Evolutionary conservation across 2,113 vertebrate genomes (phyloP).

Genomic region (Melanostigma gelatinosum): DNA sequence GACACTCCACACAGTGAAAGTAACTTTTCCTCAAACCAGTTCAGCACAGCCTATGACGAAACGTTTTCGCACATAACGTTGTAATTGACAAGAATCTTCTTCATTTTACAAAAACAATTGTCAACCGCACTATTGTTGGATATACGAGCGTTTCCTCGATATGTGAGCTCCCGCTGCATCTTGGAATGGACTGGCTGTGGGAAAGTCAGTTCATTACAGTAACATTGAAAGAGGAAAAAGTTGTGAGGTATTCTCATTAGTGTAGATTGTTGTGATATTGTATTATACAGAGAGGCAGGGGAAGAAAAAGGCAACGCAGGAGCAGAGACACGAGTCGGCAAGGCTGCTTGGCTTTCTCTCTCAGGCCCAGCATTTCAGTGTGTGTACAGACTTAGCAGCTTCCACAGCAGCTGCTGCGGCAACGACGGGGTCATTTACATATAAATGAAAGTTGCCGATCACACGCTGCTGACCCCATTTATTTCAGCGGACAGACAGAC

Average conservation of each 20-base stretch:
- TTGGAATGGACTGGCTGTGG: background rate
- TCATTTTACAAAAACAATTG: background rate
- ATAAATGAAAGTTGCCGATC: conserved; percentile 91
- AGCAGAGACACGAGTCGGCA: conserved; percentile 32
- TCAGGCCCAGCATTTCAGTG: conserved; percentile 60
- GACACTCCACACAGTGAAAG: background rate
- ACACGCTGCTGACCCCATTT: conserved; percentile 87
- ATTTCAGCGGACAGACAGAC: conserved; percentile 86
- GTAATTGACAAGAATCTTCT: background rate
- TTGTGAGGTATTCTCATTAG: background rate
- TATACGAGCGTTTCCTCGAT: background rate
- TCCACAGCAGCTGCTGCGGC: conserved; percentile 73
- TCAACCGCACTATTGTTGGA: background rate
- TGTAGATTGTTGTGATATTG: conserved; percentile 6
- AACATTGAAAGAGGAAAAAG: background rate
- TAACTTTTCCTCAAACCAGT: background rate
- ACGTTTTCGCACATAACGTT: background rate
- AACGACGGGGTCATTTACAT: conserved; percentile 86
- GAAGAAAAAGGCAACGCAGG: conserved; percentile 35
- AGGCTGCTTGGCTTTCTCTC: conserved; percentile 50
- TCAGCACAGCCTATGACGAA: background rate
- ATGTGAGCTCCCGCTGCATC: background rate
- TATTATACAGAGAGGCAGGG: background rate
- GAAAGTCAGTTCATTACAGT: background rate
- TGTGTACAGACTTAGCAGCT: conserved; percentile 67